A percentile compares a stretch with the other conserved stretches of the same genome.
phyloP scores from a whole-genome alignment of 2,888 invertebrate genomes.

The Bibio marci region DNA sequence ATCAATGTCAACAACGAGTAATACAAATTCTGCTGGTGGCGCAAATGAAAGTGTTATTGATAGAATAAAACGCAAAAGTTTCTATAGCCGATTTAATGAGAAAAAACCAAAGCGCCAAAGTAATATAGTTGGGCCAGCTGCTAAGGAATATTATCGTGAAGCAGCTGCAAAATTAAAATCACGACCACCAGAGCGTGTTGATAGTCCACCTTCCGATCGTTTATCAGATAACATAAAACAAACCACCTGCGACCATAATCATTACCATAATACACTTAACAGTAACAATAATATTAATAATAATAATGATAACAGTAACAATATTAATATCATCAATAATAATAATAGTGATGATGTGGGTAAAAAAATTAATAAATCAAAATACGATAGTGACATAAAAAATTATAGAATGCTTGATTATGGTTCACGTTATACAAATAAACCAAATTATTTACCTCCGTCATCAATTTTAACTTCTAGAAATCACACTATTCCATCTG shows the following conservation, averaged over 20 bases:
- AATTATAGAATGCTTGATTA: neutral
- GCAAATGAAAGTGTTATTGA: constrained; percentile 63
- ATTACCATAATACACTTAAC: neutral
- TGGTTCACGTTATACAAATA: neutral
- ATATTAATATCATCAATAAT: neutral
- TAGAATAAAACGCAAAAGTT: constrained; percentile 74
- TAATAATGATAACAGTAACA: neutral
- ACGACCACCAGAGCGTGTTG: constrained; percentile 1
- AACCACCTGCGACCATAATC: neutral
- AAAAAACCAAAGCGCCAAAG: constrained; percentile 54
- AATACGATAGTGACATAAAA: neutral
- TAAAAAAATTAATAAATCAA: neutral
- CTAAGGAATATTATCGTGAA: constrained; percentile 35
- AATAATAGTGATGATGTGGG: neutral
- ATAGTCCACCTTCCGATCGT: neutral
- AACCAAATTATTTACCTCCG: neutral
- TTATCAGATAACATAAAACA: neutral
- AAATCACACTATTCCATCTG: constrained; percentile 29
- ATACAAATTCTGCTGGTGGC: constrained; percentile 33
- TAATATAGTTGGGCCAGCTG: constrained; percentile 42
- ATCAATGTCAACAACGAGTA: constrained; percentile 14
- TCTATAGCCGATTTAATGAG: constrained; percentile 77
- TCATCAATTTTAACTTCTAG: constrained; percentile 23
- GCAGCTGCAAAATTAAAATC: constrained; percentile 8
- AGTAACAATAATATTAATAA: neutral